A percentile compares a stretch with the other conserved stretches of the same genome.
Conservation (phyloP, 2,113 vertebrate genomes). For the Columbina picui region DNA sequence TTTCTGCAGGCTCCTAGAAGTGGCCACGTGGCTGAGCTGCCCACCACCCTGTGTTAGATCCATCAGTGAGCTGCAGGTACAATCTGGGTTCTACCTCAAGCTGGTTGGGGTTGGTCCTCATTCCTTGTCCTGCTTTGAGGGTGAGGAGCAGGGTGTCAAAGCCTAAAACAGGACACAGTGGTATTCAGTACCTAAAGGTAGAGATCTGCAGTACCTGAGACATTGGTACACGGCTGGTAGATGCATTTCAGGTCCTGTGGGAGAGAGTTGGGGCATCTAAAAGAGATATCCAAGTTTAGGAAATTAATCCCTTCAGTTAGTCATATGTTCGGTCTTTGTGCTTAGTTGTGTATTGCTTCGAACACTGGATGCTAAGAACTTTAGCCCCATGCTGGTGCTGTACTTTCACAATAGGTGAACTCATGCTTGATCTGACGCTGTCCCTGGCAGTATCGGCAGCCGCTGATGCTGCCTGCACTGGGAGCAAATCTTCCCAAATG, state of each 20-base stretch:
- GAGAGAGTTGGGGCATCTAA: not conserved
- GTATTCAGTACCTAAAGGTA: not conserved
- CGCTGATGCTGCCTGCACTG: not conserved
- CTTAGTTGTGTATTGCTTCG: not conserved
- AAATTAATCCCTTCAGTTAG: not conserved
- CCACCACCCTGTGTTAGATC: not conserved
- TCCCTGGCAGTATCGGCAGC: not conserved
- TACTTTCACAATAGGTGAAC: not conserved
- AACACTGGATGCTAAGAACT: not conserved
- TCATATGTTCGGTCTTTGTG: not conserved
- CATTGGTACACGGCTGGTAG: not conserved
- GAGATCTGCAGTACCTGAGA: not conserved
- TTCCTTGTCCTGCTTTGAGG: not conserved
- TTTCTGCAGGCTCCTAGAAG: not conserved
- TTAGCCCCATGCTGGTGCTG: not conserved
- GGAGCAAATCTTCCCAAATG: not conserved
- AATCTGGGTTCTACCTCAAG: not conserved
- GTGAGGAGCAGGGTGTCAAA: not conserved
- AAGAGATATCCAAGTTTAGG: not conserved
- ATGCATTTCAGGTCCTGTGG: not conserved
- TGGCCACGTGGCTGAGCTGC: not conserved
- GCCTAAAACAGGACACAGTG: not conserved
- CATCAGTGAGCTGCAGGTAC: not conserved
- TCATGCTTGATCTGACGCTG: not conserved
- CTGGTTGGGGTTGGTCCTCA: accelerated